phyloP scores from a whole-genome alignment of 2,797 vertebrate genomes.

The Echiichthys vipera region DNA sequence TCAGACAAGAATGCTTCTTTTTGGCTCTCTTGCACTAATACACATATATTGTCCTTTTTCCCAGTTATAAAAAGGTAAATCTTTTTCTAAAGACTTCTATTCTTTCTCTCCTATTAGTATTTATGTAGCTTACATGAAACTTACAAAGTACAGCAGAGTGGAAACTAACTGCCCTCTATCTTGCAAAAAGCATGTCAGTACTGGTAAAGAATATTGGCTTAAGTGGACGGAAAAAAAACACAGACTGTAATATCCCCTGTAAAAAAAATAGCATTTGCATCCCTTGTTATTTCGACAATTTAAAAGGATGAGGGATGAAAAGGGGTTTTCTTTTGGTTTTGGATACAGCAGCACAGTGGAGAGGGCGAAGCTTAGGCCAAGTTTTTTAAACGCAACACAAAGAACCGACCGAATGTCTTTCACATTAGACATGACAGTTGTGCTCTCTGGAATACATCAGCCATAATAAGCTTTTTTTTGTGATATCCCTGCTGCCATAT shows the following conservation, averaged over 20 bases:
- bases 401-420: conserved; percentile 59
- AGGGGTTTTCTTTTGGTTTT: conserved; percentile 39
- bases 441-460: conserved; percentile 76
- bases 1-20: neutral
- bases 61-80: neutral
- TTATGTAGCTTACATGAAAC: neutral
- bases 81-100: no score
- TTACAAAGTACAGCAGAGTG: conserved; percentile 11
- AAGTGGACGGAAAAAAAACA: conserved; percentile 6
- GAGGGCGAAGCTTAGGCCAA: conserved; percentile 55
- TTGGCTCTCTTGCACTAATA: no score
- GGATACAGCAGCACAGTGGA: conserved; percentile 33
- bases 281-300: conserved; percentile 16
- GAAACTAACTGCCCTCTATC: neutral
- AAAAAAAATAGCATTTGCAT: conserved; percentile 14
- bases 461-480: conserved; percentile 54
- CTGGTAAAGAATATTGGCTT: neutral
- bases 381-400: conserved; percentile 62
- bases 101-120: neutral
- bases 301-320: conserved; percentile 44
- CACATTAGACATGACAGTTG: conserved; percentile 71
- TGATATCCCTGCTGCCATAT: conserved; percentile 46
- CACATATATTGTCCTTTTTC: no score
- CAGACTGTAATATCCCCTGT: neutral
- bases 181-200: conserved; percentile 12